Conservation (phyloP, 2,888 invertebrate genomes). For the Pimpla rufipes region DNA sequence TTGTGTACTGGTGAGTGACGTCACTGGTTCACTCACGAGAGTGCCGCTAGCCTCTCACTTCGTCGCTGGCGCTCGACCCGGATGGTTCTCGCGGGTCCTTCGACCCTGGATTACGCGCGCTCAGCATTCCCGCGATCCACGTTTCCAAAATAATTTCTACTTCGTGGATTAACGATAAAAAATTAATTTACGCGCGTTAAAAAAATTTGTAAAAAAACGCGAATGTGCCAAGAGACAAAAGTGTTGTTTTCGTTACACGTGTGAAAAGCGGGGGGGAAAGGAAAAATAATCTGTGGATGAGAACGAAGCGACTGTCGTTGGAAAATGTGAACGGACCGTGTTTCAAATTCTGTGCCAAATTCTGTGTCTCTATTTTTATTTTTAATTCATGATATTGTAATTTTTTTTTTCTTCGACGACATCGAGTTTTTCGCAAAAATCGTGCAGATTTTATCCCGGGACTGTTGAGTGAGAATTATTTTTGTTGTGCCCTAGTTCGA, state of each 20-base stretch:
- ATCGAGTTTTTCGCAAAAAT: background rate
- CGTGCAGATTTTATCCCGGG: constrained; percentile 3
- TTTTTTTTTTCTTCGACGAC: background rate
- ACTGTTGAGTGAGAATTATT: constrained; percentile 58
- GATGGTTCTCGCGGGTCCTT: constrained; percentile 76
- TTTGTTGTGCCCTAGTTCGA: constrained; percentile 50
- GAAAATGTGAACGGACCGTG: constrained; percentile 36
- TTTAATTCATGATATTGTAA: background rate
- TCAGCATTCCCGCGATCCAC: constrained; percentile 43
- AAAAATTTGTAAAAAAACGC: constrained; percentile 37
- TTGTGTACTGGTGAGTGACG: constrained; percentile 76
- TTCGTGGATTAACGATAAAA: too few species aligned
- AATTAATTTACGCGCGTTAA: too few species aligned
- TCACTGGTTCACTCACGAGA: constrained; percentile 80
- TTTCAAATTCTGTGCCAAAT: constrained; percentile 60
- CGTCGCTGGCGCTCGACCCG: constrained; percentile 80
- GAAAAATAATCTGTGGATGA: constrained; percentile 44
- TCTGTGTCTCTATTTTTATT: constrained; percentile 45
- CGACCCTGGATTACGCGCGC: constrained; percentile 64
- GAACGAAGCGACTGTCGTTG: constrained; percentile 37
- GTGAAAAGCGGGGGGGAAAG: too few species aligned
- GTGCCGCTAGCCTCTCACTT: constrained; percentile 84
- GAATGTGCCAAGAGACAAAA: constrained; percentile 29
- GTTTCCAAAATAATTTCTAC: too few species aligned
- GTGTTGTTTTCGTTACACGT: constrained; percentile 58